Percentiles rank a stretch among this genome's conserved stretches.
Conservation (phyloP, 2,888 invertebrate genomes). For the Ophion ellenae region DNA sequence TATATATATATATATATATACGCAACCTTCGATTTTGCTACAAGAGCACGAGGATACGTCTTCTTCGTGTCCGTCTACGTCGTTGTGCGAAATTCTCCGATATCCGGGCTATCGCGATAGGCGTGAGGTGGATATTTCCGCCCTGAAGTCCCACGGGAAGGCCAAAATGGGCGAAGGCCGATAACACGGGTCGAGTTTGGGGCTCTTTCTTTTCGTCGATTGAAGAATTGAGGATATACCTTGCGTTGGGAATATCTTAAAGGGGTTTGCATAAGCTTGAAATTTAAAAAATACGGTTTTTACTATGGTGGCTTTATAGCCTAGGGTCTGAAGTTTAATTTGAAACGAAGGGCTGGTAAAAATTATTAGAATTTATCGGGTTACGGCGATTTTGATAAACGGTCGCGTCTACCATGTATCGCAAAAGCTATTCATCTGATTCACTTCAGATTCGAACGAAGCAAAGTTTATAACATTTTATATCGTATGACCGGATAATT, state of each 20-base stretch:
- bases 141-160: slow-evolving; percentile 43
- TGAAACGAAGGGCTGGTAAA: not conserved
- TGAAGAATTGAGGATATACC: slow-evolving; percentile 29
- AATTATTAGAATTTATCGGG: not conserved
- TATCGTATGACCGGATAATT: not conserved
- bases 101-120: not conserved
- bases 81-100: slow-evolving; percentile 3
- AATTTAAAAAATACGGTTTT: not conserved
- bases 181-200: slow-evolving; percentile 24
- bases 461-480: not conserved
- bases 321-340: not conserved
- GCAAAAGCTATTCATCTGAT: not conserved
- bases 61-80: slow-evolving; percentile 11
- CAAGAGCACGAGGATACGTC: slow-evolving; percentile 29
- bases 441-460: not conserved
- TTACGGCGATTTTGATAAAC: not conserved
- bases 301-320: not conserved
- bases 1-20: not conserved
- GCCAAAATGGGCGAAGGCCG: slow-evolving; percentile 26
- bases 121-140: slow-evolving; percentile 20
- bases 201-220: slow-evolving; percentile 43
- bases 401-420: not conserved
- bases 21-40: slow-evolving; percentile 60
- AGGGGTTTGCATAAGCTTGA: slow-evolving; percentile 6
- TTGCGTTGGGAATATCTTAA: slow-evolving; percentile 35